phyloP scores from a whole-genome alignment of 2,888 invertebrate genomes.

The Venusia cambrica region DNA sequence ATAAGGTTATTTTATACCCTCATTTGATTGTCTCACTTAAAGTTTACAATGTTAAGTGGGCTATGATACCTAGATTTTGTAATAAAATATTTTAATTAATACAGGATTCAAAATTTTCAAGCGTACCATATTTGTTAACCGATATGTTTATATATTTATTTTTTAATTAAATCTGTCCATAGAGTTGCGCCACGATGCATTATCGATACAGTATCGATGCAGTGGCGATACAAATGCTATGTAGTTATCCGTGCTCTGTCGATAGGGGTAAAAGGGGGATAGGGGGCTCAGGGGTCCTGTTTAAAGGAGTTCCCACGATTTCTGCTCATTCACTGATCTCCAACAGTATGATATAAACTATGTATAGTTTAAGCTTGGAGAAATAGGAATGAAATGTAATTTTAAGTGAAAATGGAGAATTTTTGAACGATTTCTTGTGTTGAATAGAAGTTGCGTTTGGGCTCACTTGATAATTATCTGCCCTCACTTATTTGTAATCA shows the following conservation, averaged over 20 bases:
- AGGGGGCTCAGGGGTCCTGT: constrained; percentile 4
- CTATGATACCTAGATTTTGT: no score
- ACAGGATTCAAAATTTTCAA: no score
- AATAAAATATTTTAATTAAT: no score
- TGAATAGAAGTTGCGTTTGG: no score
- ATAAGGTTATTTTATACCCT: constrained; percentile 32
- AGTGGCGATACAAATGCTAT: constrained; percentile 10
- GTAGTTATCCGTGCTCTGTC: background rate
- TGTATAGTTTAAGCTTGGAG: background rate
- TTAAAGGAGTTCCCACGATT: constrained; percentile 12
- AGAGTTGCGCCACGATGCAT: constrained; percentile 5
- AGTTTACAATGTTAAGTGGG: no score
- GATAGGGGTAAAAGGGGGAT: background rate
- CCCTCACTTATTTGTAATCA: no score
- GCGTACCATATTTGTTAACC: no score
- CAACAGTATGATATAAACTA: background rate
- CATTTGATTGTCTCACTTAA: constrained; percentile 15
- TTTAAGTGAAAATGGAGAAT: no score
- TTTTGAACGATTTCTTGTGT: no score
- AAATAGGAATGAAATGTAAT: background rate
- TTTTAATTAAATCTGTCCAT: constrained; percentile 3
- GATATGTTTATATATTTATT: constrained; percentile 4
- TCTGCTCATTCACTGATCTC: constrained; percentile 8
- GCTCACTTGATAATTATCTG: no score
- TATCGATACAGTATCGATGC: constrained; percentile 1